Evolutionary conservation across 2,888 invertebrate species (phyloP).

Genomic region (Acrobasis suavella): DNA sequence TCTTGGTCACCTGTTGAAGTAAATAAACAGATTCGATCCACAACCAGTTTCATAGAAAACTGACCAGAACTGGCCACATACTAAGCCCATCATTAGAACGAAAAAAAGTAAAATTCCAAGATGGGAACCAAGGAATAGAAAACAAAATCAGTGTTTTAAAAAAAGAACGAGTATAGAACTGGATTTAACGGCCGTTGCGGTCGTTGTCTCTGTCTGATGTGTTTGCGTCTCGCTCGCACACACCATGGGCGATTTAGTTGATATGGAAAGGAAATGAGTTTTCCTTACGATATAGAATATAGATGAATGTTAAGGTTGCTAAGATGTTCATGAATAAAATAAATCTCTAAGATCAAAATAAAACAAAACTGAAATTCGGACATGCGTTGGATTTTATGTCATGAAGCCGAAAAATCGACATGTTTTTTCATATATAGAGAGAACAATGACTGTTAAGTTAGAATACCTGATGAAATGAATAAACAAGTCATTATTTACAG

Average conservation of each 20-base stretch:
- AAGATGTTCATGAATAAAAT: no score
- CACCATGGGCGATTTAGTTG: constrained; percentile 27
- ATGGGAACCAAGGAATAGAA: constrained; percentile 39
- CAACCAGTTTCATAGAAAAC: constrained; percentile 12
- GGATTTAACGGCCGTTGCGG: constrained; percentile 45
- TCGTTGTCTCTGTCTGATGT: constrained; percentile 17
- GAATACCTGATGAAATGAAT: no score
- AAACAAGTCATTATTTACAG: no score
- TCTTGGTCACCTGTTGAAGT: constrained; percentile 2
- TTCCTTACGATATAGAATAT: constrained; percentile 3
- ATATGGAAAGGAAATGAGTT: constrained; percentile 22
- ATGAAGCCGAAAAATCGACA: no score
- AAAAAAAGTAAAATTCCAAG: constrained; percentile 38
- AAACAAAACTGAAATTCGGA: no score
- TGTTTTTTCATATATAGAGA: no score
- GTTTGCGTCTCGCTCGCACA: constrained; percentile 31
- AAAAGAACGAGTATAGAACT: constrained; percentile 47
- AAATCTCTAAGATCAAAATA: no score
- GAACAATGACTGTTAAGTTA: no score
- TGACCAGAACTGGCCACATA: neutral
- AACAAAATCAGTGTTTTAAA: constrained; percentile 45
- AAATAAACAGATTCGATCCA: constrained; percentile 1
- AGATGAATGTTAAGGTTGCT: neutral
- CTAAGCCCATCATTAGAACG: constrained; percentile 23
- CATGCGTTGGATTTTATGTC: no score